Conservation (phyloP, 2,888 invertebrate species). For the Deroplatys truncata region DNA sequence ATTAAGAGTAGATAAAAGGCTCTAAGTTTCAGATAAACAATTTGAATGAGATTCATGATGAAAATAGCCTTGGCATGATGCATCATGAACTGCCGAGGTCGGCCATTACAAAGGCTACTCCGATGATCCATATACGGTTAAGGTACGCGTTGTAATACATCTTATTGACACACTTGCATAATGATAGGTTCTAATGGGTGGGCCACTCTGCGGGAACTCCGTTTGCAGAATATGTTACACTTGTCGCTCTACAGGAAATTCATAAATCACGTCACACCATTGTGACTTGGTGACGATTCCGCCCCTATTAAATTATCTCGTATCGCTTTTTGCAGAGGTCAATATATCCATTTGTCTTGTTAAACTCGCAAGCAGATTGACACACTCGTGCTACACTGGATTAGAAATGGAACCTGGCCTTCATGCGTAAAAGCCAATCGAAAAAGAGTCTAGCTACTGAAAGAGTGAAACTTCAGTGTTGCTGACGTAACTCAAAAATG, state of each 20-base stretch:
- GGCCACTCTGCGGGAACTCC: not conserved
- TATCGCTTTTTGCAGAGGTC: not conserved
- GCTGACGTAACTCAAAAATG: too few relatives aligned
- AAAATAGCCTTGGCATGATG: not conserved
- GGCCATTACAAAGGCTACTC: not conserved
- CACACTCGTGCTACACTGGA: too few relatives aligned
- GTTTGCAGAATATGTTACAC: not conserved
- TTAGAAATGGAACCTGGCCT: too few relatives aligned
- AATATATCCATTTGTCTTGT: not conserved
- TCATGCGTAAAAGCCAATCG: too few relatives aligned
- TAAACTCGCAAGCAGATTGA: too few relatives aligned
- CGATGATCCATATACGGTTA: not conserved
- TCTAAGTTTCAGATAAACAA: too few relatives aligned
- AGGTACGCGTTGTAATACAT: not conserved
- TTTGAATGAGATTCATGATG: too few relatives aligned
- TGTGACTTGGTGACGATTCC: not conserved
- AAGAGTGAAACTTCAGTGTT: too few relatives aligned
- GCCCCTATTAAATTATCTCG: not conserved
- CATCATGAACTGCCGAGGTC: not conserved
- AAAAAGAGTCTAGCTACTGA: too few relatives aligned
- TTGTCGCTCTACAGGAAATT: not conserved
- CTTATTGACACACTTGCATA: not conserved
- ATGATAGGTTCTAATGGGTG: not conserved
- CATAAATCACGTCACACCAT: not conserved
- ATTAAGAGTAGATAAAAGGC: too few relatives aligned